These are phyloP conservation scores for Cheilosia variabilis DNA, from an alignment of 2,888 invertebrate species.

Conservation along the genomic window DNA sequence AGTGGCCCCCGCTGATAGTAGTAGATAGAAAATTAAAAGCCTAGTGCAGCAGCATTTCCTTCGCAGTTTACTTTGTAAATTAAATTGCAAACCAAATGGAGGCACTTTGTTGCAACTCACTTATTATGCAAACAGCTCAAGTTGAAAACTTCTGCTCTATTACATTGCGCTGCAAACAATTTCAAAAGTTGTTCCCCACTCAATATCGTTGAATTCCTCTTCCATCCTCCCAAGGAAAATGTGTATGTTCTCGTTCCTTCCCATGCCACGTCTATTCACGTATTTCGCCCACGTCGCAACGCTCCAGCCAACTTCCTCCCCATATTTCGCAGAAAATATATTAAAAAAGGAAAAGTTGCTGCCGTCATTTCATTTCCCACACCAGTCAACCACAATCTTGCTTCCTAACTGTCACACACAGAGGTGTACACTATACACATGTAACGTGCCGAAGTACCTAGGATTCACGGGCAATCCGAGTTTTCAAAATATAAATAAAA, in stretches of 20 bases:
- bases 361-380: constrained; percentile 34
- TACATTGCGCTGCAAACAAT: not conserved
- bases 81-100: too few species aligned
- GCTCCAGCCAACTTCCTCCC: constrained; percentile 15
- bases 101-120: not conserved
- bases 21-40: too few species aligned
- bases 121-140: constrained; percentile 1
- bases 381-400: constrained; percentile 51
- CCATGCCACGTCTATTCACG: constrained; percentile 17
- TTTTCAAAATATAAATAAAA: constrained; percentile 25
- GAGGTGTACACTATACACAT: not conserved
- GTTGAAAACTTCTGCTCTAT: constrained; percentile 1
- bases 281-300: constrained; percentile 48
- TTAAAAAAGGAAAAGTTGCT: constrained; percentile 27
- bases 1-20: too few species aligned
- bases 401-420: constrained; percentile 26
- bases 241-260: not conserved
- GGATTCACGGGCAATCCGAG: constrained; percentile 9
- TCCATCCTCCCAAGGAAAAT: not conserved
- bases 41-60: too few species aligned
- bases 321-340: constrained; percentile 14
- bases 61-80: too few species aligned
- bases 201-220: not conserved
- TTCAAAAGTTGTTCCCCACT: not conserved
- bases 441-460: constrained; percentile 1